These are phyloP conservation scores for Dinothrombium tinctorium DNA, from an alignment of 1,140 invertebrate genomes.

Conservation along the genomic window DNA sequence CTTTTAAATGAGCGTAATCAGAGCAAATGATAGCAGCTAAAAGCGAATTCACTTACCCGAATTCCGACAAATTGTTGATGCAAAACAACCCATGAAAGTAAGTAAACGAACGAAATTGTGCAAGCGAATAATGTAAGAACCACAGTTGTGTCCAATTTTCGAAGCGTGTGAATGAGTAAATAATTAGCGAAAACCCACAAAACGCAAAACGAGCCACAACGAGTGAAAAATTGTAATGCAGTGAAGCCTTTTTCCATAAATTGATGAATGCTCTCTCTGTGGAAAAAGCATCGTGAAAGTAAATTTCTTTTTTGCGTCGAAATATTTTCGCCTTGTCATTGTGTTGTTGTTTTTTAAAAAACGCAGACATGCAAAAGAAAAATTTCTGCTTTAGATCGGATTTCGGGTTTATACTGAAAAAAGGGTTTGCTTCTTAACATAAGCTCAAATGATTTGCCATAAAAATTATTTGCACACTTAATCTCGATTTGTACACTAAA, in stretches of 20 bases:
- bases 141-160: slow-evolving; percentile 62
- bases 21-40: background rate
- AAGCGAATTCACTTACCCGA: slow-evolving; percentile 37
- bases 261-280: slow-evolving; percentile 18
- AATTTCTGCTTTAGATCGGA: too few relatives aligned
- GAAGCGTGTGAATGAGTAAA: slow-evolving; percentile 60
- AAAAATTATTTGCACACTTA: too few relatives aligned
- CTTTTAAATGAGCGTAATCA: slow-evolving; percentile 24
- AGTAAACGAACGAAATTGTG: slow-evolving; percentile 72
- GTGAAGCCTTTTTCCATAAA: slow-evolving; percentile 19
- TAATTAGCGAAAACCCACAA: slow-evolving; percentile 80
- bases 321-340: background rate
- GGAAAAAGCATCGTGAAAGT: slow-evolving; percentile 10
- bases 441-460: too few relatives aligned
- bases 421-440: too few relatives aligned
- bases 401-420: too few relatives aligned
- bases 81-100: slow-evolving; percentile 81
- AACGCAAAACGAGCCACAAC: slow-evolving; percentile 61
- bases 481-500: too few relatives aligned
- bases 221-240: slow-evolving; percentile 19
- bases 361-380: too few relatives aligned
- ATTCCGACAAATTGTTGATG: slow-evolving; percentile 89
- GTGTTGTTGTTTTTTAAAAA: too few relatives aligned
- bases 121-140: slow-evolving; percentile 76
- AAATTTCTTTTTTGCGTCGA: background rate